Conservation (phyloP, 2,113 vertebrate species). For the Leucoraja erinaceus region DNA sequence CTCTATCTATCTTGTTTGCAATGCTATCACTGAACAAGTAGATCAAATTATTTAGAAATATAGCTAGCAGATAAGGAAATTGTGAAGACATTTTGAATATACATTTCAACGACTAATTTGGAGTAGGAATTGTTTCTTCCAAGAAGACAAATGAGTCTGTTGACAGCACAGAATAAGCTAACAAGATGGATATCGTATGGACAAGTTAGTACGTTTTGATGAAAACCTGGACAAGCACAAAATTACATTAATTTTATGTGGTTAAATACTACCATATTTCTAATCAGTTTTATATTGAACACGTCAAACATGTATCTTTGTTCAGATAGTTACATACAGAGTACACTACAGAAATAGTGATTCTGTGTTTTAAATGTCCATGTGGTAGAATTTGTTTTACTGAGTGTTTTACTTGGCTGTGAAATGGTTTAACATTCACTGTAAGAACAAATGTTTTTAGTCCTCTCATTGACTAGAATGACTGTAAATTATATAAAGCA, state of each 20-base stretch:
- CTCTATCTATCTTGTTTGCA: background rate
- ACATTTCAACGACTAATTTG: background rate
- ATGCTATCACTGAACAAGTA: background rate
- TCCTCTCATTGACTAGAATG: background rate
- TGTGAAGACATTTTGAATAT: background rate
- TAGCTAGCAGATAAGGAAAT: background rate
- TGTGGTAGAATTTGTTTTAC: background rate
- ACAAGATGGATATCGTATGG: too few species aligned
- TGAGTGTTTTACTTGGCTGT: background rate
- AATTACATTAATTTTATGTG: background rate
- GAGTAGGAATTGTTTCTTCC: background rate
- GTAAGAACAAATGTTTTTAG: background rate
- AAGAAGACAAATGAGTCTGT: constrained; percentile 14
- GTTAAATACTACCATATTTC: background rate
- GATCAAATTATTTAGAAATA: background rate
- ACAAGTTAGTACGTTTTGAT: background rate
- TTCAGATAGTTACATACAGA: background rate
- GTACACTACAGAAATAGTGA: background rate
- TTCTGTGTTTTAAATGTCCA: background rate
- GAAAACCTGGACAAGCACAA: background rate
- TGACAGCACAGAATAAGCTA: background rate
- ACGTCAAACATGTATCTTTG: background rate
- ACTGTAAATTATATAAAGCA: background rate
- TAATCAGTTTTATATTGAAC: background rate
- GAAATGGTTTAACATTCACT: background rate